Base-by-base conservation (phyloP, 1,140 invertebrate species). In the Dendrolimus kikuchii region DNA sequence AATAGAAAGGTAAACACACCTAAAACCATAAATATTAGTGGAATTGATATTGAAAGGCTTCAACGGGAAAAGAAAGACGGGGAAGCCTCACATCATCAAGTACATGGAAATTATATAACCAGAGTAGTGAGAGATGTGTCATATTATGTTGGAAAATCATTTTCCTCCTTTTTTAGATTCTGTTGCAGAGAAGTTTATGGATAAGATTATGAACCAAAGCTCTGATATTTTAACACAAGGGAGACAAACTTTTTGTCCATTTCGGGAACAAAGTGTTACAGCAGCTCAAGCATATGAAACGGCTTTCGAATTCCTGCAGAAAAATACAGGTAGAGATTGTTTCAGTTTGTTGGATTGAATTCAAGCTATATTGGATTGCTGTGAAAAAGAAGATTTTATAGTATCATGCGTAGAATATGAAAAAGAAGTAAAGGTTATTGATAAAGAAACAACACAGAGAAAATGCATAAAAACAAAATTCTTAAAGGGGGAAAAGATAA, bases 241-340 rank as follows among this genome's bases (percentile, higher is more conserved):
- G 23, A 51, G 40, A 39, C 39, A 38, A 59, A 50, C 23, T 2
- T 38, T 49, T 49, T 37, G 9, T n/a, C 41, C 41, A 7, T 42
- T 42, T 42, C 5, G 36, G 39, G 47, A 36, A 49, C 38, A 49
- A n/a, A n/a, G 47, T 49, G 47, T 49, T 4, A 49, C 47, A 6
- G 23, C 47, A 7, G 47, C 47, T 4, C 47, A 49, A 8, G 47
- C 47, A 7, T 49, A 49, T 8, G 36, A 49, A 5, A 49, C 6
- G 9, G 47, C 47, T 7, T 49, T 38, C 38, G 47, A 49, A 1
- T 49, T 49, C 8, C n/a, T 49, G 0, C 7, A 5, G 8, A 5
- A 37, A 42, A 42, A n/a, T n/a, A n/a, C n/a, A n/a, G n/a, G n/a
- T n/a, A n/a, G n/a, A n/a, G n/a, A n/a, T n/a, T n/a, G n/a, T n/a